Conservation (phyloP, 2,888 invertebrate genomes). For the Ommatoiulus sabulosus region DNA sequence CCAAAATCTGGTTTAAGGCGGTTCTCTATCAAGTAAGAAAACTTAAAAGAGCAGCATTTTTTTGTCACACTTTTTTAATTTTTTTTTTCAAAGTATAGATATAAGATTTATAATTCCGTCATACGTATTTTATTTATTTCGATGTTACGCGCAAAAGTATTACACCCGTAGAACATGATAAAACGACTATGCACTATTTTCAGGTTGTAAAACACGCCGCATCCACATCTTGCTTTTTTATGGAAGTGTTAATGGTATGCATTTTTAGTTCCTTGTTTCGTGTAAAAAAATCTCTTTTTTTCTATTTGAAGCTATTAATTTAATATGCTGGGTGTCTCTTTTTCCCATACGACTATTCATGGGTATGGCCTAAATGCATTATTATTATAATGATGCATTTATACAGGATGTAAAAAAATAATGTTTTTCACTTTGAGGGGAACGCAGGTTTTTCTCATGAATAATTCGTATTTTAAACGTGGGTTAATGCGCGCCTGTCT, state of each 20-base stretch:
- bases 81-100: too few relatives aligned
- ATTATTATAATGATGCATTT: constrained; percentile 45
- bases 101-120: too few relatives aligned
- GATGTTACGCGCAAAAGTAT: not conserved
- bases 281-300: not conserved
- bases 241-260: not conserved
- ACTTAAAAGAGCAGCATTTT: too few relatives aligned
- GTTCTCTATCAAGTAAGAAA: too few relatives aligned
- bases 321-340: constrained; percentile 45
- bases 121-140: not conserved
- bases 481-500: constrained; percentile 23
- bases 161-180: not conserved
- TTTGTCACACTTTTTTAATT: too few relatives aligned
- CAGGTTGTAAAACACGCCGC: not conserved
- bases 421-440: constrained; percentile 28
- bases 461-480: constrained; percentile 32
- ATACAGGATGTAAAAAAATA: constrained; percentile 25
- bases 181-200: not conserved
- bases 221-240: not conserved
- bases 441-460: constrained; percentile 27
- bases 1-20: too few relatives aligned
- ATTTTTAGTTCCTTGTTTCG: constrained; percentile 41
- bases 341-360: constrained; percentile 38
- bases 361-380: constrained; percentile 48
- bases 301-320: not conserved